phyloP scores from a whole-genome alignment of 2,113 vertebrate species.

The Colossoma macropomum region DNA sequence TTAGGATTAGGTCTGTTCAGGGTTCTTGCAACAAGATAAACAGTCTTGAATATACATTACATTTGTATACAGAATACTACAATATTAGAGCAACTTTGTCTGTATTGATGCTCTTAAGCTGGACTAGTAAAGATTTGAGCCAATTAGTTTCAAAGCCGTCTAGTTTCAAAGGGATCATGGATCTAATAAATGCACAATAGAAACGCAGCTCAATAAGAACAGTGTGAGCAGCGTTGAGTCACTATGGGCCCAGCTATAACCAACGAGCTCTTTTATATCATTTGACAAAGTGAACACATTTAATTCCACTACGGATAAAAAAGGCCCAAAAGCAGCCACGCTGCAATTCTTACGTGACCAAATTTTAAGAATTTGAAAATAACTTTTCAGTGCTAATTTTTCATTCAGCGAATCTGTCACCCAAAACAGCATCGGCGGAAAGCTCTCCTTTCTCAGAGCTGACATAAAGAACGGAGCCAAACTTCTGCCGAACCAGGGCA shows the following conservation, averaged over 20 bases:
- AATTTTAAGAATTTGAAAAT: neutral
- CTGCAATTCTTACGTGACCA: conserved; percentile 31
- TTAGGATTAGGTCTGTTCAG: too few species aligned
- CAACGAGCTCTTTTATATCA: neutral
- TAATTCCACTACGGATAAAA: neutral
- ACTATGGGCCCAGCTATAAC: neutral
- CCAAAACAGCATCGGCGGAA: neutral
- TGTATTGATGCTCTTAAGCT: too few species aligned
- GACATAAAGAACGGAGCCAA: conserved; percentile 57
- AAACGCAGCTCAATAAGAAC: neutral
- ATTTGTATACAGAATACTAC: too few species aligned
- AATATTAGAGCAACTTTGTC: too few species aligned
- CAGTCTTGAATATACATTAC: too few species aligned
- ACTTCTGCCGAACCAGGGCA: conserved; percentile 40
- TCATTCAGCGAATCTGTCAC: neutral
- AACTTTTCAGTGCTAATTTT: neutral
- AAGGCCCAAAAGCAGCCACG: neutral
- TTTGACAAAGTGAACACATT: conserved; percentile 3
- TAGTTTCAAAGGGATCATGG: neutral
- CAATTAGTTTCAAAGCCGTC: too few species aligned
- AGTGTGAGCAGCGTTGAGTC: neutral
- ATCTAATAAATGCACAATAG: neutral
- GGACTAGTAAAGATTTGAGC: too few species aligned
- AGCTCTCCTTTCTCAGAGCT: conserved; percentile 37
- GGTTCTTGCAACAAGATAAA: too few species aligned